These are phyloP conservation scores for Anodontia alba DNA, from an alignment of 2,888 invertebrate species.

Conservation along the genomic window DNA sequence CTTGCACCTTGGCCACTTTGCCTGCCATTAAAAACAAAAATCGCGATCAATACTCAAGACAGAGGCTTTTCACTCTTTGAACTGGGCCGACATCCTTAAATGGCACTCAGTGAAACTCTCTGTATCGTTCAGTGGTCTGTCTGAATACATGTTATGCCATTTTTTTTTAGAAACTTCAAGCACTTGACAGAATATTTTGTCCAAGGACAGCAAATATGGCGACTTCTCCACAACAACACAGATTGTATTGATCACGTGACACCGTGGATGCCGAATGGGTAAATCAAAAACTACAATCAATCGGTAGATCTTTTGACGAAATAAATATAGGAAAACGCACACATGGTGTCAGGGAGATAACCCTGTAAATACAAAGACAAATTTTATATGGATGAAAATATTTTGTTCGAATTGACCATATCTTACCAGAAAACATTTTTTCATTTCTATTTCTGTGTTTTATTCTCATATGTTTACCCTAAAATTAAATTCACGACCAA, in stretches of 20 bases:
- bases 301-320: not conserved
- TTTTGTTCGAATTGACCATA: no score
- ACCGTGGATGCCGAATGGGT: constrained; percentile 59
- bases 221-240: constrained; percentile 81
- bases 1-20: constrained; percentile 77
- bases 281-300: not conserved
- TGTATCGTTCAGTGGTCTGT: not conserved
- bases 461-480: no score
- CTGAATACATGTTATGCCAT: not conserved
- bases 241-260: constrained; percentile 82
- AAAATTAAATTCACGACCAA: no score
- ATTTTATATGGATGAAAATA: no score
- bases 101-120: not conserved
- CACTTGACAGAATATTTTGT: constrained; percentile 27
- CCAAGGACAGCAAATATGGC: constrained; percentile 75
- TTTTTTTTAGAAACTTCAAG: not conserved
- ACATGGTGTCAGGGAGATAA: no score
- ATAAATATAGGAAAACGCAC: no score
- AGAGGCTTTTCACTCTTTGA: not conserved
- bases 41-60: constrained; percentile 24
- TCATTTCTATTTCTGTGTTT: no score
- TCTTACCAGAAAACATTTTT: no score
- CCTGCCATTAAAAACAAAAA: constrained; percentile 68
- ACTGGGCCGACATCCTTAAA: not conserved
- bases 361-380: no score